These are phyloP conservation scores for Discoglossus pictus DNA, from an alignment of 2,797 vertebrate species.

Conservation along the genomic window DNA sequence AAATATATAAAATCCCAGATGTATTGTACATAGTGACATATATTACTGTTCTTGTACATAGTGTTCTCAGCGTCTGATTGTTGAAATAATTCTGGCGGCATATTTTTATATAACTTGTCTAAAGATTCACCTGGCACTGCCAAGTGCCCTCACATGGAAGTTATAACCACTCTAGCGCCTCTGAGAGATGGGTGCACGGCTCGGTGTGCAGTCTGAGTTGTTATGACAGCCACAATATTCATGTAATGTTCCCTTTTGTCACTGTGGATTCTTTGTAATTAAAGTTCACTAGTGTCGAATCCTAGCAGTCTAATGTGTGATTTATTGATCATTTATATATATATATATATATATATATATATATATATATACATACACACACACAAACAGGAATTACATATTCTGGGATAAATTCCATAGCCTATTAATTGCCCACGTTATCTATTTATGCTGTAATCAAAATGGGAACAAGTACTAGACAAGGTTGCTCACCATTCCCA, in stretches of 20 bases:
- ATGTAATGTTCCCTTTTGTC: slow-evolving; percentile 71
- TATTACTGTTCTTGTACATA: slow-evolving; percentile 83
- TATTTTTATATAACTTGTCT: slow-evolving; percentile 87
- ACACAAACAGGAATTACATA: no score
- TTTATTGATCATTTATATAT: slow-evolving; percentile 3
- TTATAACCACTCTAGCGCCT: slow-evolving; percentile 66
- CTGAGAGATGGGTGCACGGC: slow-evolving; percentile 34
- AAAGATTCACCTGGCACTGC: slow-evolving; percentile 62
- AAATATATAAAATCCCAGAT: slow-evolving; percentile 34
- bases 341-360: no score
- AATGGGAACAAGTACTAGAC: no score
- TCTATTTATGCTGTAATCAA: no score
- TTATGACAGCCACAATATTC: slow-evolving; percentile 64
- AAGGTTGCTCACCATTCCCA: no score
- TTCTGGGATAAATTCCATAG: no score
- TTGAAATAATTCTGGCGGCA: slow-evolving; percentile 82
- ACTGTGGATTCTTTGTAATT: slow-evolving; percentile 84
- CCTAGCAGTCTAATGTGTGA: not conserved
- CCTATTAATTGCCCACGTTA: no score
- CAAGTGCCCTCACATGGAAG: slow-evolving; percentile 67
- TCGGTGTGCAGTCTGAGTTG: slow-evolving; percentile 52
- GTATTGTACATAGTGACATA: slow-evolving; percentile 58
- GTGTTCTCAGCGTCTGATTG: slow-evolving; percentile 73
- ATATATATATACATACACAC: no score
- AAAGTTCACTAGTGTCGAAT: slow-evolving; percentile 79